phyloP scores from a whole-genome alignment of 2,113 vertebrate genomes.

The Zonotrichia leucophrys region DNA sequence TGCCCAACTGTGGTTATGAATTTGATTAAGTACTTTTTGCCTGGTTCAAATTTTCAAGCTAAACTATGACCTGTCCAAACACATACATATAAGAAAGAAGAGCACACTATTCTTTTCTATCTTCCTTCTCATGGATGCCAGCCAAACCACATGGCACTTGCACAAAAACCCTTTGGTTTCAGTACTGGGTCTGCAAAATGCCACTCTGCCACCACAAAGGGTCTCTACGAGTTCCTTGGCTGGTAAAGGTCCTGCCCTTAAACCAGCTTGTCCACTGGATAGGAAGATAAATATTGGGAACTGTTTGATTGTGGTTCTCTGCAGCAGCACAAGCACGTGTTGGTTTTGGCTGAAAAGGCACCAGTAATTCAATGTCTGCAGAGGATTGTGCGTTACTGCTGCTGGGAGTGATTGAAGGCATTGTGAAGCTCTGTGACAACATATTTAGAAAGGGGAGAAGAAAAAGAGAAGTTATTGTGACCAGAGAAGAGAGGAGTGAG shows the following conservation, averaged over 20 bases:
- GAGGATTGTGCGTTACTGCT: background rate
- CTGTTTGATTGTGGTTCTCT: background rate
- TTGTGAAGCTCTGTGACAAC: background rate
- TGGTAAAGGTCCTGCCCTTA: background rate
- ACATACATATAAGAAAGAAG: background rate
- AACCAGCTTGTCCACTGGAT: background rate
- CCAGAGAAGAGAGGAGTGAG: background rate
- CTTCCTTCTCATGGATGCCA: background rate
- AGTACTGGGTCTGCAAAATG: background rate
- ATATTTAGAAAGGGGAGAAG: background rate
- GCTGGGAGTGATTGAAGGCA: background rate
- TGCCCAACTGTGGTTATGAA: background rate
- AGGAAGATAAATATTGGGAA: background rate
- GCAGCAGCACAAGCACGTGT: background rate
- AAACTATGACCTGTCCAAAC: background rate
- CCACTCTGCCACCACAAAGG: accelerated
- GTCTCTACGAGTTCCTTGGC: background rate
- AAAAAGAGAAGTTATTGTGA: background rate
- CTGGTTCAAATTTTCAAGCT: background rate
- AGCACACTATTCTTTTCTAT: background rate
- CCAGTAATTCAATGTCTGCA: background rate
- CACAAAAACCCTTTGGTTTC: background rate
- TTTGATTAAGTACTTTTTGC: background rate
- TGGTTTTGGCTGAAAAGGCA: background rate
- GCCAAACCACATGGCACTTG: background rate